Base-by-base conservation (phyloP, 1,140 invertebrate species). In the Atta texana region DNA sequence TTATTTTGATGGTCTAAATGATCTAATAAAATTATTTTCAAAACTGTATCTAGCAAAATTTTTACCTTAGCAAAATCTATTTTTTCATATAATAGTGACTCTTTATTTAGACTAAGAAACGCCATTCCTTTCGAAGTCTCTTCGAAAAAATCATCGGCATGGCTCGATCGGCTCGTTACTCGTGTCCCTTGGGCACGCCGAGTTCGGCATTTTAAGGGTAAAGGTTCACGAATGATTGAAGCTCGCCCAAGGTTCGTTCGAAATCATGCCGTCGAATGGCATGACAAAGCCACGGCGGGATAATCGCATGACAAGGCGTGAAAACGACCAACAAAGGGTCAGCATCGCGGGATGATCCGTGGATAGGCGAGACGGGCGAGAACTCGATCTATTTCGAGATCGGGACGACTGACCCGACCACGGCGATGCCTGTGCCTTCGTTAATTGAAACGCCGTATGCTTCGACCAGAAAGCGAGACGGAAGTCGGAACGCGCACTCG, bases 381-480 rank as follows among this genome's bases (percentile, higher is more conserved):
- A 81, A 90, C 72, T 49, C 81, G 55, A 88, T 90, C 89, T 90
- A 90, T 90, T 90, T 90, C 80, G 88, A 90, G 89, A 90, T 90
- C 88, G 86, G 57, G 81, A 82, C 88, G 81, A 78, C 59, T 31
- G 61, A 51, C 21, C 24, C 53, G 21, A 59, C 34, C 61, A 24
- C 24, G 76, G 76, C 34, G 78, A 51, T 24, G 21, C 14, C 39
- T 49, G 28, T 76, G 49, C 49, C 89, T 81, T 76, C 80, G 77
- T 81, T 92, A 92, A 92, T 92, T 92, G 88, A 92, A 91, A 90
- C 88, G 87, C 82, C 89, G 85, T 85, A 90, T 80, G 75, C 91
- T 90, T 92, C 80, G 91, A 91, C 80, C 88, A 92, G 85, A 86
- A 91, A 92, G 87, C 66, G 82, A 91, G 90, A 88, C 77, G 88